Percentiles rank a stretch among this genome's conserved stretches.
These are phyloP conservation scores for Molothrus ater DNA, from an alignment of 2,797 vertebrate species.

Conservation along the genomic window DNA sequence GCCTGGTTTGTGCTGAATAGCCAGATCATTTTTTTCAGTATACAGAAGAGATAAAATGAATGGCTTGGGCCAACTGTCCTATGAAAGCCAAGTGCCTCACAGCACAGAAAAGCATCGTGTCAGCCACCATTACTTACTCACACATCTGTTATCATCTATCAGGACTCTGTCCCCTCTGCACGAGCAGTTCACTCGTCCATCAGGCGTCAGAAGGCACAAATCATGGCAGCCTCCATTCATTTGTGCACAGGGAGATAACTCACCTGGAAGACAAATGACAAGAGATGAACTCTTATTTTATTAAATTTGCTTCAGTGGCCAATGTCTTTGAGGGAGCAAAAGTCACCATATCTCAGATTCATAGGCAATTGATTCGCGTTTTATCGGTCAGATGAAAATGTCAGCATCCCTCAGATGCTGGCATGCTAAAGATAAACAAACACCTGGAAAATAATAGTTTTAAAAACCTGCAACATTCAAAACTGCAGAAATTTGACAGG, in stretches of 20 bases:
- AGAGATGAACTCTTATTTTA: not conserved
- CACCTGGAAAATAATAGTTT: not conserved
- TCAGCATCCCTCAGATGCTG: not conserved
- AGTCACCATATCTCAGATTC: not conserved
- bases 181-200: conserved; percentile 93
- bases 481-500: not conserved
- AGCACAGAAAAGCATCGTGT: not conserved
- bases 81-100: not conserved
- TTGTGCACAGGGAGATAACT: conserved; percentile 89
- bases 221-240: conserved; percentile 96
- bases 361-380: not conserved
- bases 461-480: not conserved
- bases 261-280: conserved; percentile 77
- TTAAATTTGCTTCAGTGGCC: conserved; percentile 14
- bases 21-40: not conserved
- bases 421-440: not conserved
- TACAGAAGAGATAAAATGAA: not conserved
- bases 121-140: conserved; percentile 86
- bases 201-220: conserved; percentile 91
- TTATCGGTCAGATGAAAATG: not conserved
- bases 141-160: conserved; percentile 94
- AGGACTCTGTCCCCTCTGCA: conserved; percentile 92
- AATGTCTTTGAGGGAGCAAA: not conserved
- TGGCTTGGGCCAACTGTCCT: not conserved
- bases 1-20: not conserved